A percentile compares a stretch with the other conserved stretches of the same genome.
phyloP scores from a whole-genome alignment of 2,797 vertebrate species.

The Mormyrops boulengeri region DNA sequence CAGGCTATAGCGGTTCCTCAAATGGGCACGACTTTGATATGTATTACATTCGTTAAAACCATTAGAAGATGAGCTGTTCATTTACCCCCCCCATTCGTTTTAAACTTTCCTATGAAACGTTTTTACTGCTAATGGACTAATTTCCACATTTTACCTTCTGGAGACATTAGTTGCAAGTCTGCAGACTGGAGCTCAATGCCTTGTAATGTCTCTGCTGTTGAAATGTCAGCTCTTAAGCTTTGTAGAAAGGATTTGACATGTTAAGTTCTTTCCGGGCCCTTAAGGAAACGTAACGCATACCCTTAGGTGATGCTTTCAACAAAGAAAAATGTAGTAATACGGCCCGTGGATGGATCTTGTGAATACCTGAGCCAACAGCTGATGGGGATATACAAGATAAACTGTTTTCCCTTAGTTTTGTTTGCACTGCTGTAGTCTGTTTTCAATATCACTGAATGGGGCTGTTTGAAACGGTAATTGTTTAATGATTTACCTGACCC shows the following conservation, averaged over 20 bases:
- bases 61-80: neutral
- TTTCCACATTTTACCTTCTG: neutral
- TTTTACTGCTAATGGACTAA: neutral
- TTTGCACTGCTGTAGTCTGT: constrained; percentile 4
- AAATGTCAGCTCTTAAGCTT: neutral
- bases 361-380: neutral
- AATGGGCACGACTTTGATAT: neutral
- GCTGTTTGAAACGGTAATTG: constrained; percentile 23
- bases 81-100: neutral
- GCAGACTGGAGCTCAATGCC: neutral
- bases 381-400: neutral
- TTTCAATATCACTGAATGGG: constrained; percentile 15
- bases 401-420: neutral
- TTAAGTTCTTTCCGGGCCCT: neutral
- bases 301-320: neutral
- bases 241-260: neutral
- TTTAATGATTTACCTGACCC: constrained; percentile 58
- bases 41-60: neutral
- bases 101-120: neutral
- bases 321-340: neutral
- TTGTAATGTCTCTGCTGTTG: neutral
- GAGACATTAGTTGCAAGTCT: neutral
- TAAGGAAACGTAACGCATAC: neutral
- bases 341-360: neutral
- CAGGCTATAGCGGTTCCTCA: neutral